A percentile compares a stretch with the other conserved stretches of the same genome.
Conservation (phyloP, 2,113 vertebrate genomes). For the Sciurus niger region DNA sequence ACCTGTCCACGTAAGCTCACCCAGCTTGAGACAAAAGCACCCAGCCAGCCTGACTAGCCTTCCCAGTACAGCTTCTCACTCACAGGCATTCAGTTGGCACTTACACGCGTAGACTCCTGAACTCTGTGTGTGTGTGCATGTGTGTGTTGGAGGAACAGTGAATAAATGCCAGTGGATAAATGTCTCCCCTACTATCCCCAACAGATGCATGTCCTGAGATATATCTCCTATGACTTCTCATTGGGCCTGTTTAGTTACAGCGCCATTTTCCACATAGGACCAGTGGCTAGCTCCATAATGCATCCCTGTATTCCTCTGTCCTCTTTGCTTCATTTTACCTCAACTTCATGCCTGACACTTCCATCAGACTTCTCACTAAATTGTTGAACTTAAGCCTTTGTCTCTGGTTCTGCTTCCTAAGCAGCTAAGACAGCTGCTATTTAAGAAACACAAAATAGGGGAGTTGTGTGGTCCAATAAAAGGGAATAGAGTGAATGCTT, state of each 20-base stretch:
- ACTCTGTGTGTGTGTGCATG: rapidly evolving
- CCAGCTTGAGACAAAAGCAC: too few species aligned
- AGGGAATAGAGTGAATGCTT: neutral
- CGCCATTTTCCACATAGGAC: neutral
- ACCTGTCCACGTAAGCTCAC: neutral
- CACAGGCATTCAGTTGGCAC: neutral
- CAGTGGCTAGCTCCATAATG: neutral
- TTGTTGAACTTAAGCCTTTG: neutral
- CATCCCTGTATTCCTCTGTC: neutral
- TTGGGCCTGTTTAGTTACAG: neutral
- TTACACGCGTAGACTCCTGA: neutral
- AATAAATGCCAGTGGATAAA: neutral
- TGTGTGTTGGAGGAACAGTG: neutral
- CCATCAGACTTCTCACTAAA: neutral
- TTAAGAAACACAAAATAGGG: neutral
- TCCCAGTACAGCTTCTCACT: neutral
- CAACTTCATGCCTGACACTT: neutral
- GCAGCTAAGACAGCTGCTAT: neutral
- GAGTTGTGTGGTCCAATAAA: neutral
- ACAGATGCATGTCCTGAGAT: neutral
- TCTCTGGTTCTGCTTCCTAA: neutral
- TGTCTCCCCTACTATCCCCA: neutral
- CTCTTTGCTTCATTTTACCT: neutral
- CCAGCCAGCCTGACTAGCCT: neutral
- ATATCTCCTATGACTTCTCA: neutral